Conservation (phyloP, 2,888 invertebrate genomes). For the Automeris io region DNA sequence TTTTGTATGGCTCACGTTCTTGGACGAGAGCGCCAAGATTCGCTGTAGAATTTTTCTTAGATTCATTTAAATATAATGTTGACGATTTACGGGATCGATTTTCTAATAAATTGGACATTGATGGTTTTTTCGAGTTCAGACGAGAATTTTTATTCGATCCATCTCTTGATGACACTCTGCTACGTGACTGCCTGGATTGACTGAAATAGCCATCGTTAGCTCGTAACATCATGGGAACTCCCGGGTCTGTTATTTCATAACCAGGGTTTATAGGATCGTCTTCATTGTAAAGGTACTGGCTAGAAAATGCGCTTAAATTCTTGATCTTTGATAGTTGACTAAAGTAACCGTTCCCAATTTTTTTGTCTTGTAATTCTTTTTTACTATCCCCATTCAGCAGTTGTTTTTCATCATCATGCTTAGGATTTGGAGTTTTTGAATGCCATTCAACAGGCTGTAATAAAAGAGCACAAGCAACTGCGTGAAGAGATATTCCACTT, state of each 20-base stretch:
- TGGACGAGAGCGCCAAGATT: conserved; percentile 52
- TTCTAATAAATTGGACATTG: conserved; percentile 64
- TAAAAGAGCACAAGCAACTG: conserved; percentile 80
- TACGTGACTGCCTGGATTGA: conserved; percentile 64
- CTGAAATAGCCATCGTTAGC: conserved; percentile 80
- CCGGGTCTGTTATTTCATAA: conserved; percentile 81
- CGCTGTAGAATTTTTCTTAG: conserved; percentile 62
- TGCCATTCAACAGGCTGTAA: conserved; percentile 88
- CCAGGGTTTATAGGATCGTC: conserved; percentile 79
- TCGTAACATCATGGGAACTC: conserved; percentile 80
- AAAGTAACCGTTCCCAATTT: conserved; percentile 57
- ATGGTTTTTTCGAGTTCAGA: conserved; percentile 63
- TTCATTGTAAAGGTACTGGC: conserved; percentile 80
- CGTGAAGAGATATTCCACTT: conserved; percentile 81
- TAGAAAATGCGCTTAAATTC: conserved; percentile 72
- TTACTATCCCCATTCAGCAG: conserved; percentile 28
- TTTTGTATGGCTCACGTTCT: conserved; percentile 52
- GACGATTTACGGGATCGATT: conserved; percentile 65
- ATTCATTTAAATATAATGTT: conserved; percentile 65
- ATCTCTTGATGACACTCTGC: conserved; percentile 56
- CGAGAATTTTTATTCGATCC: conserved; percentile 63
- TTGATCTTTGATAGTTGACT: conserved; percentile 57
- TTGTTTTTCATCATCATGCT: conserved; percentile 40
- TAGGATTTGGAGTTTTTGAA: conserved; percentile 55
- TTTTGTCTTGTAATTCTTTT: conserved; percentile 27